Evolutionary conservation across 1,140 invertebrate genomes (phyloP).

Genomic region (Eumaeus atala): DNA sequence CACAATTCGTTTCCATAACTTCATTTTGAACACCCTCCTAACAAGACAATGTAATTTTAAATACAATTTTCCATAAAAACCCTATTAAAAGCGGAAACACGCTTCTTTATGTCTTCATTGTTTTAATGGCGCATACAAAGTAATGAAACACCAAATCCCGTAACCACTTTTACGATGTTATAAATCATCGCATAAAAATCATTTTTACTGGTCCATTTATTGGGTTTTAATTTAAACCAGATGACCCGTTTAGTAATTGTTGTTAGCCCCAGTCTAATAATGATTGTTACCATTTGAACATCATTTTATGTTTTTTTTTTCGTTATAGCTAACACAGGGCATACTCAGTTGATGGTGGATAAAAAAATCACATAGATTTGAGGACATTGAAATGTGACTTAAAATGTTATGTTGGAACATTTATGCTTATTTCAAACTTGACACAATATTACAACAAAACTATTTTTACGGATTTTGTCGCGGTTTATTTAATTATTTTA

Average conservation of each 20-base stretch:
- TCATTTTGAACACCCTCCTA: too few species aligned
- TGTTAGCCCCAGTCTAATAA: conserved; percentile 1
- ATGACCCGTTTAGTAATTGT: too few species aligned
- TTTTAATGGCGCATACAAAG: conserved; percentile 15
- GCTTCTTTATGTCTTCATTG: conserved; percentile 12
- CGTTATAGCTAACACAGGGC: background rate
- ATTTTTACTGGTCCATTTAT: conserved; percentile 14
- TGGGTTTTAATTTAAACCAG: conserved; percentile 17
- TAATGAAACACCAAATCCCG: conserved; percentile 8
- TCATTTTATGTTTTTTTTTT: background rate
- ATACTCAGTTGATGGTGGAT: background rate
- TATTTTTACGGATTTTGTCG: too few species aligned
- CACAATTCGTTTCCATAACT: too few species aligned
- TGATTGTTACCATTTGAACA: conserved; percentile 7
- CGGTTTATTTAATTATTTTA: too few species aligned
- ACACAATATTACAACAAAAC: too few species aligned
- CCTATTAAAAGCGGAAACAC: conserved; percentile 27
- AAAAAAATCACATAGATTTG: too few species aligned
- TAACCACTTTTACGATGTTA: conserved; percentile 16
- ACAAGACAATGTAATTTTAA: conserved; percentile 15
- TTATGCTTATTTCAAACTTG: too few species aligned
- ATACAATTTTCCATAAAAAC: conserved; percentile 23
- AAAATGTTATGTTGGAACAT: too few species aligned
- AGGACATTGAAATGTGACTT: too few species aligned
- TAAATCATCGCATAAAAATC: conserved; percentile 16